Conservation (phyloP, 2,888 invertebrate genomes). For the Ormyrus thymus region DNA sequence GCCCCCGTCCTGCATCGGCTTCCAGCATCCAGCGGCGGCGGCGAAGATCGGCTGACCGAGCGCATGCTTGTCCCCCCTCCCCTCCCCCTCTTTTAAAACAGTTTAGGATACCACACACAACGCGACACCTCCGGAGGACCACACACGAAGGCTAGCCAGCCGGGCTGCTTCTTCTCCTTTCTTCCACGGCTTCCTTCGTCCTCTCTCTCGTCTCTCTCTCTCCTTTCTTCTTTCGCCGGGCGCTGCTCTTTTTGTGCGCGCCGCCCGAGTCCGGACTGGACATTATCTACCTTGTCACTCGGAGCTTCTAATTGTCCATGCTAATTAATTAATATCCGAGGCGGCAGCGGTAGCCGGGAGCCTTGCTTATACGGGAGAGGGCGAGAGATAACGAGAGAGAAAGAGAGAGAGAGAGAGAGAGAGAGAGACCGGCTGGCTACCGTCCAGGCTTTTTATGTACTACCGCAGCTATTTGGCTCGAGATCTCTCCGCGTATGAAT, state of each 20-base stretch:
- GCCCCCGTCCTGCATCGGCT: too few relatives aligned
- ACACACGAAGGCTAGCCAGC: conserved; percentile 71
- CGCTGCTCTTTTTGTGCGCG: conserved; percentile 29
- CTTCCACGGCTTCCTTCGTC: conserved; percentile 53
- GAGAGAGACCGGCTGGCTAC: not conserved
- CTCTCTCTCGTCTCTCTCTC: conserved; percentile 35
- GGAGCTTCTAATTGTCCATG: conserved; percentile 52
- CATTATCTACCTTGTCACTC: conserved; percentile 51
- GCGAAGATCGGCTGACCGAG: conserved; percentile 30
- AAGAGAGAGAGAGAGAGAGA: not conserved
- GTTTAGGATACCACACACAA: conserved; percentile 73
- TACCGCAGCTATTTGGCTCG: too few relatives aligned
- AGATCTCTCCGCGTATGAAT: too few relatives aligned
- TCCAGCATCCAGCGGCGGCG: not conserved
- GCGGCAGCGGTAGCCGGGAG: not conserved
- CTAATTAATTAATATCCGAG: conserved; percentile 52
- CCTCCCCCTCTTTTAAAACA: conserved; percentile 63
- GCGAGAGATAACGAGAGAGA: not conserved
- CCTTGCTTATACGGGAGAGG: not conserved
- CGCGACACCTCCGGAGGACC: conserved; percentile 74
- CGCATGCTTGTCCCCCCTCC: not conserved
- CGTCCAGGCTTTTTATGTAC: too few relatives aligned
- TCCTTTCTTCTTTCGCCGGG: conserved; percentile 55
- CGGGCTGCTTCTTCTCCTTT: conserved; percentile 41
- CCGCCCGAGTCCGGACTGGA: conserved; percentile 48